These are phyloP conservation scores for Caradrina kadenii DNA, from an alignment of 2,888 invertebrate species.

Conservation along the genomic window DNA sequence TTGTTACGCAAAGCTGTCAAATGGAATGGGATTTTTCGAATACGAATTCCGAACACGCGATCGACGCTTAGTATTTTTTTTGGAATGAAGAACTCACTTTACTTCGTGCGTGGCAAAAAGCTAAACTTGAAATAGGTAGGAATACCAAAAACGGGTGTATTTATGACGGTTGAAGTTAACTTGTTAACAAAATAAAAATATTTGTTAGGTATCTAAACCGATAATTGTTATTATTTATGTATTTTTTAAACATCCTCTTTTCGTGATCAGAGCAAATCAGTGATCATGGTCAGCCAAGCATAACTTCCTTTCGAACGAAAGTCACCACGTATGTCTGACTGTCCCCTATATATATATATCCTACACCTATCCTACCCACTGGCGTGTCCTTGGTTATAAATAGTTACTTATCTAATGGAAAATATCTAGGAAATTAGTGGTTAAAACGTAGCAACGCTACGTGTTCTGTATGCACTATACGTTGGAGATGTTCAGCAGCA, in stretches of 20 bases:
- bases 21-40: constrained; percentile 64
- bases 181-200: too few species aligned
- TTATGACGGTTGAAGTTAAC: not conserved
- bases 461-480: not conserved
- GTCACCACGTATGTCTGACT: not conserved
- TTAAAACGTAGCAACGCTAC: not conserved
- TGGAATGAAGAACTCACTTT: constrained; percentile 48
- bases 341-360: too few species aligned
- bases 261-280: too few species aligned
- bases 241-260: too few species aligned
- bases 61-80: constrained; percentile 46
- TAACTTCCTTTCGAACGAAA: not conserved
- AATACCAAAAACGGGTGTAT: constrained; percentile 14
- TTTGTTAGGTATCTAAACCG: too few species aligned
- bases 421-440: not conserved
- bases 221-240: too few species aligned
- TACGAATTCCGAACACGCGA: constrained; percentile 68
- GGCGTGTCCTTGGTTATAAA: not conserved
- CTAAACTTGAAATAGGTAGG: constrained; percentile 20
- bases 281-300: not conserved
- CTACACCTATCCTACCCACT: not conserved
- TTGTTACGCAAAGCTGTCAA: constrained; percentile 67
- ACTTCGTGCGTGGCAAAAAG: constrained; percentile 41
- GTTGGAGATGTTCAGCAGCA: not conserved
- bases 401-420: not conserved